A percentile compares a stretch with the other conserved stretches of the same genome.
phyloP scores from a whole-genome alignment of 2,888 invertebrate species.

The Drosophila demipolita region DNA sequence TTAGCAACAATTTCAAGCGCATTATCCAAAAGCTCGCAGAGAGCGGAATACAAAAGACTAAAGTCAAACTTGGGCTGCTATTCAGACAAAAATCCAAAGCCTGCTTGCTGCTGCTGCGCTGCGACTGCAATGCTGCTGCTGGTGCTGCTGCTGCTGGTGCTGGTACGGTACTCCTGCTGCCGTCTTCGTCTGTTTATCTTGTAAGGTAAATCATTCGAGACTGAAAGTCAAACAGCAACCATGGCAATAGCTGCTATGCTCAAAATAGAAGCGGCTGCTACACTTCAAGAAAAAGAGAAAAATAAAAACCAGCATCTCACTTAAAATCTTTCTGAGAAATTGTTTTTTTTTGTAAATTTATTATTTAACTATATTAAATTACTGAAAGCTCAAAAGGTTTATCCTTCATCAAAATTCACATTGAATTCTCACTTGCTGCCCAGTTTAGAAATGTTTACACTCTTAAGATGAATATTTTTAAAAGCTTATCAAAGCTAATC shows the following conservation, averaged over 20 bases:
- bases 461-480: too few relatives aligned
- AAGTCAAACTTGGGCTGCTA: slow-evolving; percentile 74
- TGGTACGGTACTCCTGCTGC: background rate
- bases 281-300: background rate
- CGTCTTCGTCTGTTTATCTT: slow-evolving; percentile 71
- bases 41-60: slow-evolving; percentile 63
- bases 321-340: too few relatives aligned
- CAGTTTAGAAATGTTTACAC: too few relatives aligned
- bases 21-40: slow-evolving; percentile 62
- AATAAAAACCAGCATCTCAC: background rate
- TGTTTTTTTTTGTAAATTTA: too few relatives aligned
- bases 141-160: background rate
- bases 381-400: too few relatives aligned
- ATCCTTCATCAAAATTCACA: too few relatives aligned
- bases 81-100: slow-evolving; percentile 58
- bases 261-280: background rate
- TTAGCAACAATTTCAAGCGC: slow-evolving; percentile 76
- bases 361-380: too few relatives aligned
- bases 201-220: slow-evolving; percentile 80
- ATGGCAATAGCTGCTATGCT: slow-evolving; percentile 14
- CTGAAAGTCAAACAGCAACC: slow-evolving; percentile 77
- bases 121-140: slow-evolving; percentile 2
- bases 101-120: slow-evolving; percentile 26
- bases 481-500: background rate
- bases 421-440: too few relatives aligned